These are phyloP conservation scores for Arremon brunneinucha DNA, from an alignment of 2,797 vertebrate genomes.

Conservation along the genomic window DNA sequence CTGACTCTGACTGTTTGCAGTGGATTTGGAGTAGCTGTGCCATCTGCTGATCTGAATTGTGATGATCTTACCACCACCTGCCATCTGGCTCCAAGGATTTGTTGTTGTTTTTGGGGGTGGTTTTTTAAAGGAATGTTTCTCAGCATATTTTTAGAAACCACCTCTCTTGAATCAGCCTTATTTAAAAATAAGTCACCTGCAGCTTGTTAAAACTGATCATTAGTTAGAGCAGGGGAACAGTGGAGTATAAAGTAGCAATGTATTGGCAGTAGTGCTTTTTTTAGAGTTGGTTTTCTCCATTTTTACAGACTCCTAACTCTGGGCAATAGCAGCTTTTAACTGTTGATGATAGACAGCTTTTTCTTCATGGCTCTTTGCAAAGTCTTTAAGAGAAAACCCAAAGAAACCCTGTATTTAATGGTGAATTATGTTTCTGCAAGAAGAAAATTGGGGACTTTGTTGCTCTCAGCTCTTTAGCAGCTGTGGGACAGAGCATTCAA, in stretches of 20 bases:
- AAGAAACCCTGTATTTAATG: background rate
- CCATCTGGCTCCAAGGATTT: conserved; percentile 40
- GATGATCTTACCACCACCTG: conserved; percentile 47
- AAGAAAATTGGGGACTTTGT: background rate
- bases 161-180: conserved; percentile 7
- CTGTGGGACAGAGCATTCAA: background rate
- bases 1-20: conserved; percentile 20
- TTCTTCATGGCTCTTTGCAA: background rate
- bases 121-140: background rate
- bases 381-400: background rate
- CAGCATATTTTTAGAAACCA: conserved; percentile 20
- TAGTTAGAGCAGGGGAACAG: background rate
- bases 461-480: background rate
- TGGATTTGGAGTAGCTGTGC: conserved; percentile 44
- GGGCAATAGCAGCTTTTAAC: background rate
- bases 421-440: background rate
- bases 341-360: background rate
- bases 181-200: background rate
- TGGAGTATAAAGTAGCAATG: background rate
- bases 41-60: conserved; percentile 53
- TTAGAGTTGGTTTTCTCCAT: background rate
- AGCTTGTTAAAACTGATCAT: background rate
- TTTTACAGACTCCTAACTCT: background rate
- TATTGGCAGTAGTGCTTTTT: background rate
- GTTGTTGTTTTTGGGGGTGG: background rate